phyloP scores from a whole-genome alignment of 2,797 vertebrate genomes.

The Lagodon rhomboides region DNA sequence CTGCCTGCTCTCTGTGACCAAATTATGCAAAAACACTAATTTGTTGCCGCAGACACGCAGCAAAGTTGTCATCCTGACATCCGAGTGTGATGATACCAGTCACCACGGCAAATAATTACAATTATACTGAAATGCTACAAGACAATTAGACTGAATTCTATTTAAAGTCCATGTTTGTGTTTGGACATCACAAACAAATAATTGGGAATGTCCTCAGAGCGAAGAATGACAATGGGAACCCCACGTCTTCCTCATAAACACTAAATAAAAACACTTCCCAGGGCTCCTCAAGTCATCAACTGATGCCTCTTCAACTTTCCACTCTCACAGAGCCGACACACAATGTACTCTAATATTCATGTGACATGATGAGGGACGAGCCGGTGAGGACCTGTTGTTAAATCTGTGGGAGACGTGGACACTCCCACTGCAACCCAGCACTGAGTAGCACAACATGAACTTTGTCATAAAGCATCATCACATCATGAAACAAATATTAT shows the following conservation, averaged over 20 bases:
- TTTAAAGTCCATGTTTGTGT: not conserved
- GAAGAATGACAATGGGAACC: not conserved
- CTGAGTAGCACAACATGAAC: not conserved
- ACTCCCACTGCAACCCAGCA: not conserved
- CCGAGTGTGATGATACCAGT: conserved; percentile 6
- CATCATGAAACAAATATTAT: conserved; percentile 23
- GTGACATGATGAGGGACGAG: not conserved
- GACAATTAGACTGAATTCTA: not conserved
- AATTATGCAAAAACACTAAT: conserved; percentile 48
- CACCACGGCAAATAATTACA: not conserved
- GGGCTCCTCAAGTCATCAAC: not conserved
- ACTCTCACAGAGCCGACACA: conserved; percentile 5
- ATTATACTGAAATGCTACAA: not conserved
- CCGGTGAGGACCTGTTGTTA: not conserved
- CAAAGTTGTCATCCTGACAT: conserved; percentile 14
- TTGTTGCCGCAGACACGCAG: not conserved
- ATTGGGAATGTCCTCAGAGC: not conserved
- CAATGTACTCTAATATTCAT: conserved; percentile 16
- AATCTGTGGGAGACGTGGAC: not conserved
- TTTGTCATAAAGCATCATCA: not conserved
- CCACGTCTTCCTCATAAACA: conserved; percentile 5
- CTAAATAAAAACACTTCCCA: not conserved
- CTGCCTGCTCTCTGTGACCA: conserved; percentile 34
- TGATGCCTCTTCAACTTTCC: not conserved
- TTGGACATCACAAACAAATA: not conserved